Percentiles rank a stretch among this genome's conserved stretches.
phyloP scores from a whole-genome alignment of 2,797 vertebrate genomes.

The Gallirallus australis region DNA sequence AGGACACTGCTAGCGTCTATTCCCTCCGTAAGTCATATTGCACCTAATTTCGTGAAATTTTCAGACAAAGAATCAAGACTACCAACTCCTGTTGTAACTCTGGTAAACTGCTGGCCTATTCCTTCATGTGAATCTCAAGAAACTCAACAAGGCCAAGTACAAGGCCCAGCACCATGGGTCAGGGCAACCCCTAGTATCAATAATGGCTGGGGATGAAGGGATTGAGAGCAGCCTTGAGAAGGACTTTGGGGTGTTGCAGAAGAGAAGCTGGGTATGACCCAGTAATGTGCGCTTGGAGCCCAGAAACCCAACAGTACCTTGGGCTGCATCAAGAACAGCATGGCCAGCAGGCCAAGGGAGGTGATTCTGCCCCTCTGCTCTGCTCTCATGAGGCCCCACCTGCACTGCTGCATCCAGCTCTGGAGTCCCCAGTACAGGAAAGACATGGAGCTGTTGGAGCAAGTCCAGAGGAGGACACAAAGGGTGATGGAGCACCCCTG shows the following conservation, averaged over 20 bases:
- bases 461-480: not conserved
- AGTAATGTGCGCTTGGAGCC: rapidly evolving
- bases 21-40: not conserved
- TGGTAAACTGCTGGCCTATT: not conserved
- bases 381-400: not conserved
- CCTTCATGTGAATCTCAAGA: not conserved
- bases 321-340: rapidly evolving
- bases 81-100: not conserved
- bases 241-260: rapidly evolving
- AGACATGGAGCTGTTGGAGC: too few relatives aligned
- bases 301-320: rapidly evolving
- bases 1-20: not conserved
- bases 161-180: rapidly evolving
- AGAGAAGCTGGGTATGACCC: not conserved
- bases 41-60: not conserved
- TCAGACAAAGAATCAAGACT: not conserved
- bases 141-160: not conserved
- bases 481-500: not conserved
- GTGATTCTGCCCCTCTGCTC: not conserved
- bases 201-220: not conserved
- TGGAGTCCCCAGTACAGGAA: not conserved
- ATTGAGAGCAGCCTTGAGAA: not conserved
- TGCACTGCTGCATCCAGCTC: not conserved
- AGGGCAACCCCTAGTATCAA: rapidly evolving
- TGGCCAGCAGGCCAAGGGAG: not conserved